Evolutionary conservation across 2,113 vertebrate genomes (phyloP).

Genomic region (Scartelaos histophorus): DNA sequence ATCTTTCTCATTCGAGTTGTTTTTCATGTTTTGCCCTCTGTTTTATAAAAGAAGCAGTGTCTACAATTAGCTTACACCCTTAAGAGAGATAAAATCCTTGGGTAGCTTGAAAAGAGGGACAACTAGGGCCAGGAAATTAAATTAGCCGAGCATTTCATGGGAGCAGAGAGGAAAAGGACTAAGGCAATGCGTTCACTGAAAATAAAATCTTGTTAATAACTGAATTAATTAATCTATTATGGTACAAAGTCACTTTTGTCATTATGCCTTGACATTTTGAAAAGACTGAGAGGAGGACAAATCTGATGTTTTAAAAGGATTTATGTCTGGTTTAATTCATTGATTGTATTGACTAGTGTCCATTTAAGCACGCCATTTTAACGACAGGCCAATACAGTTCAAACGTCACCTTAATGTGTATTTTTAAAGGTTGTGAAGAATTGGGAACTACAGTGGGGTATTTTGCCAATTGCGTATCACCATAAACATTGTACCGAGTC

Average conservation of each 20-base stretch:
- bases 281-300: background rate
- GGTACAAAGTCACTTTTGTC: constrained; percentile 1
- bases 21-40: background rate
- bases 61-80: background rate
- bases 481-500: background rate
- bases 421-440: background rate
- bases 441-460: background rate
- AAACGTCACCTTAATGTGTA: background rate
- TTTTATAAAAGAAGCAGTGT: background rate
- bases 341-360: background rate
- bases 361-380: background rate
- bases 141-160: background rate
- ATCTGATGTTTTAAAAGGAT: background rate
- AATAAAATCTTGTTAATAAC: background rate
- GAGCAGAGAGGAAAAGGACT: background rate
- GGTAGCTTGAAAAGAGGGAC: background rate
- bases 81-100: constrained; percentile 1
- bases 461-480: too few relatives aligned
- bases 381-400: background rate
- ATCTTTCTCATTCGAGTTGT: constrained; percentile 3
- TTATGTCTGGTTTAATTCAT: background rate
- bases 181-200: background rate
- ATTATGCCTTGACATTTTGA: background rate
- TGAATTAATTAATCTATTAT: background rate
- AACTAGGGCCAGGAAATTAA: background rate